Base-by-base conservation (phyloP, 2,888 invertebrate species). In the Dioctria rufipes region DNA sequence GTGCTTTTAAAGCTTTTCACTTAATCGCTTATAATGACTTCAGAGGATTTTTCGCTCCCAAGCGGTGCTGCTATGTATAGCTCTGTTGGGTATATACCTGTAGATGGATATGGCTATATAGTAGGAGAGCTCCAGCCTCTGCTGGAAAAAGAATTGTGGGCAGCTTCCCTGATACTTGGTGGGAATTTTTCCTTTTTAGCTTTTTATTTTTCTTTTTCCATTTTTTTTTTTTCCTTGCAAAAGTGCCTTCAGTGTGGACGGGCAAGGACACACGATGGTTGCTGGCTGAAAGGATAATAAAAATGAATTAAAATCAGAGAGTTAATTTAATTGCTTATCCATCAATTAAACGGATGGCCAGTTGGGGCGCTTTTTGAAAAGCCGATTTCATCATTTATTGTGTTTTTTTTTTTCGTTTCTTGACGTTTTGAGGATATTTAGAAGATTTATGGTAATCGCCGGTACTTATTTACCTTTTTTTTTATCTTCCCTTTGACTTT, bases 291-390 rank as follows among this genome's bases (percentile, higher is more conserved):
- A 63, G 63, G 77, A 77, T 77, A 77, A 77, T 77, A 77, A 77
- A 77, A 77, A 77, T 77, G 73, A 73, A 80, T 69, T 63, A 80
- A 80, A 81, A 81, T 80, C 80, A 78, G 51, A 49, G 67, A 81
- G 81, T 77, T 81, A 80, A 81, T 78, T 81, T 61, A 81, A 81
- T 81, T 81, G 81, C 80, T 81, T 81, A 81, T 81, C 81, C 80
- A 81, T 81, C 80, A 81, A 81, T 81, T 81, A 81, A 80, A 80
- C 80, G 80, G 80, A 75, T 66, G 75, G 75, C 25, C 46, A 60
- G 61, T 46, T 46, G 37, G 39, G 60, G 75, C 37, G 43, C 13
- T 49, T 11, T 58, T 54, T 37, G 54, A 43, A 54, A 63, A 63
- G 63, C 63, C 63, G 63, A 63, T 63, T 63, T 63, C 43, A 43